A percentile compares a stretch with the other conserved stretches of the same genome.
Conservation (phyloP, 2,888 invertebrate species). For the Pasiphila rectangulata region DNA sequence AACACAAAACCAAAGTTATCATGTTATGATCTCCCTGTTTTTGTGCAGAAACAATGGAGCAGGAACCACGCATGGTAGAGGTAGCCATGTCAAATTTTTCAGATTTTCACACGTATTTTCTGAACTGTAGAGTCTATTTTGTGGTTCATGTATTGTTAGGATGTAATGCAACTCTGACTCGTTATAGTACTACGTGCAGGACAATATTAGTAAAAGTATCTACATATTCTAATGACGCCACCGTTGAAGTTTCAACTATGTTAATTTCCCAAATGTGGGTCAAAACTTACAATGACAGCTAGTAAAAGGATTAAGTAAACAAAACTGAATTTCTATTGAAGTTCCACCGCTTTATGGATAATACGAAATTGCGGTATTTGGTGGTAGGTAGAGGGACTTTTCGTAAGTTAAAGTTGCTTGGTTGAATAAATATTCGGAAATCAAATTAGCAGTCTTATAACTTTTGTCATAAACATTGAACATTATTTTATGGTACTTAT, state of each 20-base stretch:
- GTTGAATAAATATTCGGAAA: conserved; percentile 25
- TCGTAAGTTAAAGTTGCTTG: conserved; percentile 24
- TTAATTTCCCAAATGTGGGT: conserved; percentile 24
- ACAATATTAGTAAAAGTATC: conserved; percentile 11
- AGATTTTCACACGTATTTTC: conserved; percentile 16
- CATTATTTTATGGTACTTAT: too few species aligned
- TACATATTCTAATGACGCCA: conserved; percentile 31
- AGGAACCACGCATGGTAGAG: conserved; percentile 64
- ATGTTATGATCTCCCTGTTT: conserved; percentile 50
- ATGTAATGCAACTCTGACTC: conserved; percentile 25
- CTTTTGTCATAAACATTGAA: neutral
- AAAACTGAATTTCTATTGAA: conserved; percentile 16
- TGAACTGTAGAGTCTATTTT: conserved; percentile 13
- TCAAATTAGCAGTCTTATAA: neutral
- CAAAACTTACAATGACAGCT: neutral
- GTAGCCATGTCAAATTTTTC: conserved; percentile 7
- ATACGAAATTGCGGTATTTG: conserved; percentile 21
- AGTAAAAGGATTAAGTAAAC: conserved; percentile 22
- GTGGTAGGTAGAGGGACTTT: conserved; percentile 22
- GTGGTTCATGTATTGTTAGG: conserved; percentile 37
- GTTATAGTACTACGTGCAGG: conserved; percentile 1
- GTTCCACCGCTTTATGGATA: conserved; percentile 15
- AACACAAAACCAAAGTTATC: conserved; percentile 50
- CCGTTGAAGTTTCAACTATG: conserved; percentile 4
- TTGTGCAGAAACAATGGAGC: conserved; percentile 66